Evolutionary conservation across 2,797 vertebrate genomes (phyloP).

Genomic region (Melanotaenia trifasciata): DNA sequence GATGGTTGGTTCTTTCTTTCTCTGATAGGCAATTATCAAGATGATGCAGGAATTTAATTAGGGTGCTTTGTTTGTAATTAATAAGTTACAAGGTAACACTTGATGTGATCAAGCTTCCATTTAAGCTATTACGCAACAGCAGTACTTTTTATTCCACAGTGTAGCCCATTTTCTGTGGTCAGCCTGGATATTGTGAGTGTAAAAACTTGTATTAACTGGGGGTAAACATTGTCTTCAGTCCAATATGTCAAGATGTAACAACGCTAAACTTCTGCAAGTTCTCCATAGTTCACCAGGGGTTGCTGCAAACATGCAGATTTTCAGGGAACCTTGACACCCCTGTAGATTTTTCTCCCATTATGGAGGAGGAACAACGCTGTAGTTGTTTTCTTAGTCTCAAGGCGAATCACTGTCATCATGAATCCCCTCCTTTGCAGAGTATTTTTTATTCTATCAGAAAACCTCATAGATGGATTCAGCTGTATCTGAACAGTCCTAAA

Average conservation of each 20-base stretch:
- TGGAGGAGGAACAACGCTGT: slow-evolving; percentile 25
- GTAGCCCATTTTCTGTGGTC: not conserved
- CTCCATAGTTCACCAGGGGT: slow-evolving; percentile 25
- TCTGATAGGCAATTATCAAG: not conserved
- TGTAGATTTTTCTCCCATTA: slow-evolving; percentile 32
- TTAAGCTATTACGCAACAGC: slow-evolving; percentile 9
- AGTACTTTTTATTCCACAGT: not conserved
- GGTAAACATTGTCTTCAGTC: slow-evolving; percentile 5
- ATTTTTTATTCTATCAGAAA: slow-evolving; percentile 9
- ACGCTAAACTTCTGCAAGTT: slow-evolving; percentile 18
- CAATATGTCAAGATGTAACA: slow-evolving; percentile 45
- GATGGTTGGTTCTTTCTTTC: slow-evolving; percentile 7
- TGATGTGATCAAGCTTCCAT: not conserved
- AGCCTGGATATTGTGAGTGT: slow-evolving; percentile 11
- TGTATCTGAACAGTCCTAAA: not conserved
- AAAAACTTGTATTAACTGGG: slow-evolving; percentile 18
- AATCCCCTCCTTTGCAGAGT: slow-evolving; percentile 22
- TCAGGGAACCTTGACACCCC: slow-evolving; percentile 30
- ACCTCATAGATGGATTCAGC: slow-evolving; percentile 7
- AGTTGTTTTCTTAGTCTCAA: slow-evolving; percentile 52
- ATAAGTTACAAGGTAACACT: slow-evolving; percentile 13
- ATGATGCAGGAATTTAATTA: not conserved
- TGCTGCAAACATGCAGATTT: slow-evolving; percentile 21
- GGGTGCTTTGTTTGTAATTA: slow-evolving; percentile 14
- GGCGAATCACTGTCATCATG: slow-evolving; percentile 27